A percentile compares a stretch with the other conserved stretches of the same genome.
Evolutionary conservation across 2,113 vertebrate genomes (phyloP).

Genomic region (Tretioscincus oriximinensis): DNA sequence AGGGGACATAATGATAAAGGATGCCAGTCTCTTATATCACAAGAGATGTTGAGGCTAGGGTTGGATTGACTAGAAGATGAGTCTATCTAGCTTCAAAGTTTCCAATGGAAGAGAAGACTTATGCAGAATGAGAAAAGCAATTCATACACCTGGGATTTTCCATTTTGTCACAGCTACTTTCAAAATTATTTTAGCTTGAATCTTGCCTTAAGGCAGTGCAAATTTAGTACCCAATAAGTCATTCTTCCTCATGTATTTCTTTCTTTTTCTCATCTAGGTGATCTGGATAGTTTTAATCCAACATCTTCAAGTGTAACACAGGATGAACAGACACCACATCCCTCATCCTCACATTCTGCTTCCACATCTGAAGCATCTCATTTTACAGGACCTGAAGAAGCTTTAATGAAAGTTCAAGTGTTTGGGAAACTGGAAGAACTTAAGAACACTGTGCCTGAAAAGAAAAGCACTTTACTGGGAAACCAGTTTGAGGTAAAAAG

Average conservation of each 20-base stretch:
- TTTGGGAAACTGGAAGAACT: slow-evolving; percentile 65
- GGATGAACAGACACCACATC: slow-evolving; percentile 78
- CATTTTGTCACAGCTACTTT: not conserved
- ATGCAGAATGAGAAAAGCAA: not conserved
- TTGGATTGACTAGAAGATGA: not conserved
- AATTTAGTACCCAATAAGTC: not conserved
- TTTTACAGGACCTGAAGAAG: slow-evolving; percentile 69
- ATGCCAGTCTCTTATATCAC: not conserved
- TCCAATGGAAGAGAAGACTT: not conserved
- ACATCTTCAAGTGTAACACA: slow-evolving; percentile 83
- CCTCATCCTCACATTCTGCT: slow-evolving; percentile 76
- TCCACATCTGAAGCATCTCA: slow-evolving; percentile 75
- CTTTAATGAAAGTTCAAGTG: slow-evolving; percentile 63
- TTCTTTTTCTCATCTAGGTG: slow-evolving; percentile 72
- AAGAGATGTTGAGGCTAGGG: not conserved
- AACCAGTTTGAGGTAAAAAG: slow-evolving; percentile 53
- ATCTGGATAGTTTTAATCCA: slow-evolving; percentile 80
- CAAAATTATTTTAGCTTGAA: not conserved
- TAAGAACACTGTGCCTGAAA: slow-evolving; percentile 64
- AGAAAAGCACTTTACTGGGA: slow-evolving; percentile 70
- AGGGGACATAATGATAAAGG: not conserved
- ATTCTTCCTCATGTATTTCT: slow-evolving; percentile 3
- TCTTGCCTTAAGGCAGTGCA: not conserved
- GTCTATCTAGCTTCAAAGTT: not conserved
- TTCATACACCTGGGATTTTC: not conserved